Conservation (phyloP, 2,888 invertebrate species). For the Agonopterix alstromeriana region DNA sequence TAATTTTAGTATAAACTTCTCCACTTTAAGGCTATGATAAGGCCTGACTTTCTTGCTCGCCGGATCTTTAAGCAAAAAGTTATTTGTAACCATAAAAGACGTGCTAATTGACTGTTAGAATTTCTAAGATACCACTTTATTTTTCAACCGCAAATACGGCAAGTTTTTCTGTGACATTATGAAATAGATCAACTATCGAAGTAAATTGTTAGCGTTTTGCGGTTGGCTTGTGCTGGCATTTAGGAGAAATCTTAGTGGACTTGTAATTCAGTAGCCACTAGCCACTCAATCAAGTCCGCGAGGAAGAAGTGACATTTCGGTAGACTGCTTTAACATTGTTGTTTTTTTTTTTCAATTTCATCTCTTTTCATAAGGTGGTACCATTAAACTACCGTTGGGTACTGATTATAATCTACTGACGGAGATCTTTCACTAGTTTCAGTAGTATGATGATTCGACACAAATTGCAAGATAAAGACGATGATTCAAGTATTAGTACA, state of each 20-base stretch:
- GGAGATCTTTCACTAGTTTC: too few relatives aligned
- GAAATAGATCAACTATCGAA: constrained; percentile 20
- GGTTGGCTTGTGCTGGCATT: constrained; percentile 18
- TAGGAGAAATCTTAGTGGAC: constrained; percentile 15
- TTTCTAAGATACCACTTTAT: constrained; percentile 11
- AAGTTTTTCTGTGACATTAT: constrained; percentile 19
- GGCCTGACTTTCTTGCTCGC: too few relatives aligned
- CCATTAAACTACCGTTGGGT: too few relatives aligned
- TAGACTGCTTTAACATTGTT: background rate
- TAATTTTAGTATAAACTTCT: too few relatives aligned
- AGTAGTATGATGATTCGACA: too few relatives aligned
- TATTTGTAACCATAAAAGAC: background rate
- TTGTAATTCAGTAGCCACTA: background rate
- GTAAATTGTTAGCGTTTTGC: constrained; percentile 14
- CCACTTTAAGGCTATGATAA: too few relatives aligned
- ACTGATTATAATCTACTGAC: too few relatives aligned
- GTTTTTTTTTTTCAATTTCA: background rate
- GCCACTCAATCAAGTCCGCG: background rate
- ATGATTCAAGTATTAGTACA: too few relatives aligned
- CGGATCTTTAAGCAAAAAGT: too few relatives aligned
- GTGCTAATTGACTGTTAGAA: constrained; percentile 5
- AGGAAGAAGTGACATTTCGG: constrained; percentile 1
- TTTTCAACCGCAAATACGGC: constrained; percentile 12
- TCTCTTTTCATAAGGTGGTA: background rate
- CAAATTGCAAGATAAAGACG: too few relatives aligned